Conservation (phyloP, 2,888 invertebrate species). For the Cephus spinipes region DNA sequence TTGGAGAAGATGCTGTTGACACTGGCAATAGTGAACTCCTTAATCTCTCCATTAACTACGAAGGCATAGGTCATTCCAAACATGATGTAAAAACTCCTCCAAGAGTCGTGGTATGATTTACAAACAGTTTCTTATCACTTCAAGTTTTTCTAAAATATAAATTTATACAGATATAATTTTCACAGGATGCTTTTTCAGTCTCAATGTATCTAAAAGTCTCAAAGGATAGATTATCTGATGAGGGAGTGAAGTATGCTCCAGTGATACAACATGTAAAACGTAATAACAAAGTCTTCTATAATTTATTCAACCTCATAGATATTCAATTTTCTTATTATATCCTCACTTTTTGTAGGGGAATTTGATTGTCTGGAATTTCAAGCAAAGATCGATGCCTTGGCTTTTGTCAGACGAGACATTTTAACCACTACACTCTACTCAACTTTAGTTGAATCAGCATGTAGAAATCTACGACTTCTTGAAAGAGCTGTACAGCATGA, state of each 20-base stretch:
- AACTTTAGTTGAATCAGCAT: conserved; percentile 80
- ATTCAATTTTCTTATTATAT: background rate
- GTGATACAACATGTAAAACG: conserved; percentile 76
- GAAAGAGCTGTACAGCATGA: conserved; percentile 72
- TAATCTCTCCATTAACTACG: background rate
- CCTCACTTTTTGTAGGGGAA: conserved; percentile 43
- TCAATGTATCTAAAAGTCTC: conserved; percentile 75
- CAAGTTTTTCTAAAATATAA: conserved; percentile 6
- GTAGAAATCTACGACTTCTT: conserved; percentile 76
- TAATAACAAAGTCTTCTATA: conserved; percentile 53
- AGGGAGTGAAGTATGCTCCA: conserved; percentile 66
- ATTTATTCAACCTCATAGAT: background rate
- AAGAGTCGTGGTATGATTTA: conserved; percentile 40
- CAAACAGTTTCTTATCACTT: conserved; percentile 1
- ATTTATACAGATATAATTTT: conserved; percentile 26
- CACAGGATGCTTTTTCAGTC: conserved; percentile 73
- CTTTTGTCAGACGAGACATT: conserved; percentile 76
- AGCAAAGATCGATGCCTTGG: conserved; percentile 77
- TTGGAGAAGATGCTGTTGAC: conserved; percentile 40
- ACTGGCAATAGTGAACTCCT: conserved; percentile 19
- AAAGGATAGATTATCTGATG: conserved; percentile 70
- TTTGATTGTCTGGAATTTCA: conserved; percentile 72
- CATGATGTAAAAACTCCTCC: conserved; percentile 37
- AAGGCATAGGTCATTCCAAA: conserved; percentile 23
- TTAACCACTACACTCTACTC: conserved; percentile 77